Evolutionary conservation across 2,888 invertebrate species (phyloP).

Genomic region (Spicauda simplicius): DNA sequence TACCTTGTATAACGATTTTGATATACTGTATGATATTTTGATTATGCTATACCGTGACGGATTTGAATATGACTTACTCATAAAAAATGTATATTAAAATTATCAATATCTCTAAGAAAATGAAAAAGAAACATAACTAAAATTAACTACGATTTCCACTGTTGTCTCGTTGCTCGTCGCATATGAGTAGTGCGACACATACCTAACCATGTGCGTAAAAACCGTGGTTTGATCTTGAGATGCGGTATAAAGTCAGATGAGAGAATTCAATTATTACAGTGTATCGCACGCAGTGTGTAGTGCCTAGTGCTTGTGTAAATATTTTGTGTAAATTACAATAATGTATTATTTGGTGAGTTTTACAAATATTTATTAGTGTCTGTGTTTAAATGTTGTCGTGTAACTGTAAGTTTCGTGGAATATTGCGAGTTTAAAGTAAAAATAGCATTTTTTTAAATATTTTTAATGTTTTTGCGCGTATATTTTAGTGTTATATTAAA

Average conservation of each 20-base stretch:
- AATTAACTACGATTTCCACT: not conserved
- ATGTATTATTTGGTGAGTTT: conserved; percentile 35
- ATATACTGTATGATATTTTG: too few relatives aligned
- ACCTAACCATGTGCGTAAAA: conserved; percentile 29
- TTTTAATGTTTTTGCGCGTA: too few relatives aligned
- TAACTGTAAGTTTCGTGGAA: not conserved
- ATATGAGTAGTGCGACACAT: not conserved
- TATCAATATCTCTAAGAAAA: not conserved
- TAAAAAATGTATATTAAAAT: too few relatives aligned
- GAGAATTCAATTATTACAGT: conserved; percentile 27
- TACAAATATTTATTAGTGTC: conserved; percentile 8
- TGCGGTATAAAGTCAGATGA: conserved; percentile 33
- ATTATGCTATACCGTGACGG: too few relatives aligned
- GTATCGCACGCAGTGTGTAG: conserved; percentile 16
- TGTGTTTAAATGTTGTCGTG: conserved; percentile 7
- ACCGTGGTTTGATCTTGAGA: conserved; percentile 34
- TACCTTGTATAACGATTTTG: too few relatives aligned
- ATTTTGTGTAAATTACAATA: conserved; percentile 10
- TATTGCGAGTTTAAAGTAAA: too few relatives aligned
- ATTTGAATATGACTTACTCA: too few relatives aligned
- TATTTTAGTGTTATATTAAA: too few relatives aligned
- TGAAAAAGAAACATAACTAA: not conserved
- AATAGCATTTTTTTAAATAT: too few relatives aligned
- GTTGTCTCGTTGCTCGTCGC: not conserved
- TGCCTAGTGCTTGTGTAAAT: not conserved